These are phyloP conservation scores for Bombus terrestris DNA, from an alignment of 1,140 invertebrate genomes.

Conservation along the genomic window DNA sequence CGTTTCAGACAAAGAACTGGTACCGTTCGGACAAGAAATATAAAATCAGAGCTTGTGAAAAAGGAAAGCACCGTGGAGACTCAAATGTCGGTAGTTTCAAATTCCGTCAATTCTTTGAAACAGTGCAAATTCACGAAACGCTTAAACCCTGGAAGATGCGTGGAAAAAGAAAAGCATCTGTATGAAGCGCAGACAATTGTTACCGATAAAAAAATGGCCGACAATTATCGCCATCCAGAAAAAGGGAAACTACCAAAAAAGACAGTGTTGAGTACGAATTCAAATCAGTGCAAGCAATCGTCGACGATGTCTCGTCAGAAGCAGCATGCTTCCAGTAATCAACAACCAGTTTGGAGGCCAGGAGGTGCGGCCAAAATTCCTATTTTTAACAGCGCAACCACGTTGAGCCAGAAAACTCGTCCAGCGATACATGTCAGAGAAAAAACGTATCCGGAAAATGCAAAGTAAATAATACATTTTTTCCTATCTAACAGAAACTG, in stretches of 20 bases:
- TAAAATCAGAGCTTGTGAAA: not conserved
- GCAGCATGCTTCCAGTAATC: slow-evolving; percentile 1
- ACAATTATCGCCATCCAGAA: not conserved
- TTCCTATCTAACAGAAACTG: not conserved
- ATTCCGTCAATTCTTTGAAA: not conserved
- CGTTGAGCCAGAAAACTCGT: slow-evolving; percentile 12
- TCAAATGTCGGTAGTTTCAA: not conserved
- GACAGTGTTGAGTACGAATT: not conserved
- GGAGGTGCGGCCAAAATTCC: slow-evolving; percentile 41
- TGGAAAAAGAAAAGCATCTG: not conserved
- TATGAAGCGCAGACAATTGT: not conserved
- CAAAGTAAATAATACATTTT: not conserved
- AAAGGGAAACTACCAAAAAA: not conserved
- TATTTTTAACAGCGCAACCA: slow-evolving; percentile 5
- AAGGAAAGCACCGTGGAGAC: slow-evolving; percentile 1
- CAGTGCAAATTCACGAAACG: not conserved
- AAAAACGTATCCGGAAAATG: not conserved
- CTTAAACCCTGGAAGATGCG: not conserved
- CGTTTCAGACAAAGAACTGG: not conserved
- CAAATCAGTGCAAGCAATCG: not conserved
- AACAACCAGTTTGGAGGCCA: slow-evolving; percentile 58
- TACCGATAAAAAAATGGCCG: not conserved
- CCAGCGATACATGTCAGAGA: not conserved
- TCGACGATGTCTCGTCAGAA: not conserved
- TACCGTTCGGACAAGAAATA: too few relatives aligned